Percentiles rank a stretch among this genome's conserved stretches.
Conservation (phyloP, 2,797 vertebrate species). For the Schizothorax lantsangensis region DNA sequence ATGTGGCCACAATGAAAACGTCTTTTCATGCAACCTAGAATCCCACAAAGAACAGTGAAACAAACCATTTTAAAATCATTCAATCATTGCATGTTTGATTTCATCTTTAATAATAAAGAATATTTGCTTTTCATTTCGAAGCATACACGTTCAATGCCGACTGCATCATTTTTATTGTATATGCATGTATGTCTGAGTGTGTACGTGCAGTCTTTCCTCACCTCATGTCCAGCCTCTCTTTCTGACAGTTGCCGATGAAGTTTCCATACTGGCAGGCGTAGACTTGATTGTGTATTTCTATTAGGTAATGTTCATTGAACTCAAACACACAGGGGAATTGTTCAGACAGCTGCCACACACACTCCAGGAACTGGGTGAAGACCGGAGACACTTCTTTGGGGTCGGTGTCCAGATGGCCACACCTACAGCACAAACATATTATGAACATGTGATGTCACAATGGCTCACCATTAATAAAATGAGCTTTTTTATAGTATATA, state of each 20-base stretch:
- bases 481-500: background rate
- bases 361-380: conserved; percentile 85
- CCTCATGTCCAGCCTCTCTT: conserved; percentile 79
- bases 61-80: background rate
- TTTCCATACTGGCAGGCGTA: conserved; percentile 86
- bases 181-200: background rate
- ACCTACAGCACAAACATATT: conserved; percentile 66
- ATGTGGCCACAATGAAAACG: conserved; percentile 84
- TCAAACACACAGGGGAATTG: conserved; percentile 84
- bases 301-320: conserved; percentile 80
- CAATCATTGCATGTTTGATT: background rate
- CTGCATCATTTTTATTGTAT: background rate
- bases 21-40: conserved; percentile 80
- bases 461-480: background rate
- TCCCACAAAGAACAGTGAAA: conserved; percentile 8
- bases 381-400: conserved; percentile 83
- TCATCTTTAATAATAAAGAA: background rate
- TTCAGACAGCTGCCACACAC: conserved; percentile 85
- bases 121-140: background rate
- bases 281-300: conserved; percentile 82
- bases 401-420: conserved; percentile 82
- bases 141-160: background rate
- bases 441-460: background rate
- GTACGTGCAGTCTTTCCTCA: conserved; percentile 60
- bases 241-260: conserved; percentile 84